phyloP scores from a whole-genome alignment of 2,888 invertebrate species.

The Sycophila texana region DNA sequence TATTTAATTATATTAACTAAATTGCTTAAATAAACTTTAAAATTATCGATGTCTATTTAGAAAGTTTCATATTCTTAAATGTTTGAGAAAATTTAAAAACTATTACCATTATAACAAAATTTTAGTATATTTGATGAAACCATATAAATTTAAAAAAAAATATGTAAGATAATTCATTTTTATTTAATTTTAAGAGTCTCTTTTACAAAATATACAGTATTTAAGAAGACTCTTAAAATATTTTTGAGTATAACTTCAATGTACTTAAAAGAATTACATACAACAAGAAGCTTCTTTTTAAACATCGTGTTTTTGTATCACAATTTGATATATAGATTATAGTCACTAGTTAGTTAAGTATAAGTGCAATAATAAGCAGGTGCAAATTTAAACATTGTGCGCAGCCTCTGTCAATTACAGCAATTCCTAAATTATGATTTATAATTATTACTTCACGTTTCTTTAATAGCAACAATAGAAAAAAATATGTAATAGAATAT shows the following conservation, averaged over 20 bases:
- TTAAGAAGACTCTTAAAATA: slow-evolving; percentile 5
- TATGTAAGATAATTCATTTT: no score
- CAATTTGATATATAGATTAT: slow-evolving; percentile 47
- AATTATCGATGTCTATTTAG: no score
- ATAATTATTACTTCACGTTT: neutral
- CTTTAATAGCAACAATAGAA: neutral
- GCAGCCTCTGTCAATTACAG: slow-evolving; percentile 24
- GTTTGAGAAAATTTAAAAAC: no score
- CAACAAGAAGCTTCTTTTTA: slow-evolving; percentile 22
- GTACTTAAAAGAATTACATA: slow-evolving; percentile 13
- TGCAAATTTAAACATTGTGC: slow-evolving; percentile 46
- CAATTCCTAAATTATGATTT: slow-evolving; percentile 22
- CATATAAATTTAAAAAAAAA: no score
- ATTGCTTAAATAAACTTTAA: no score
- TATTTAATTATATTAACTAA: no score
- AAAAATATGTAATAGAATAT: slow-evolving; percentile 16
- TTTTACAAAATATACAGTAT: neutral
- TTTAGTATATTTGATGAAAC: no score
- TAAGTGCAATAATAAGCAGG: slow-evolving; percentile 48
- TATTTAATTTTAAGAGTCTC: neutral
- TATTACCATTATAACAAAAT: no score
- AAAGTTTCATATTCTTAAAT: no score
- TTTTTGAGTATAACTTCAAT: neutral
- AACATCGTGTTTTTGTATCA: slow-evolving; percentile 44
- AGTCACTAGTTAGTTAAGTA: slow-evolving; percentile 37